These are phyloP conservation scores for Disparrhopalites patrizii DNA, from an alignment of 2,888 invertebrate species.

Conservation along the genomic window DNA sequence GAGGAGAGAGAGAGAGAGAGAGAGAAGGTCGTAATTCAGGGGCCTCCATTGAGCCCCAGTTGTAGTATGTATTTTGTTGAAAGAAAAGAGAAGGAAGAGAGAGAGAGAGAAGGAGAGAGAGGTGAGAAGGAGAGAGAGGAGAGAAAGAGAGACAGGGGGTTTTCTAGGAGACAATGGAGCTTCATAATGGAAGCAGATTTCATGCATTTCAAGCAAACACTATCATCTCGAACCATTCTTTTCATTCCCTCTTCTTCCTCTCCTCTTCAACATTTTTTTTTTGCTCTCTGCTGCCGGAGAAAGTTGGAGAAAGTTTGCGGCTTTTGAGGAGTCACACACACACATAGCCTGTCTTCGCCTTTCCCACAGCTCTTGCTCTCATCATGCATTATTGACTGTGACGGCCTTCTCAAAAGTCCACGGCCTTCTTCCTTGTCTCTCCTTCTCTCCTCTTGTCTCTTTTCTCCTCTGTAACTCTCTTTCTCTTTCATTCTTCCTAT, in stretches of 20 bases:
- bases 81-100: neutral
- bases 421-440: too few species aligned
- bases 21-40: neutral
- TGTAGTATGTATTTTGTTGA: neutral
- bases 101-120: neutral
- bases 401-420: too few species aligned
- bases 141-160: neutral
- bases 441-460: too few species aligned
- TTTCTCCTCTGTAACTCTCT: too few species aligned
- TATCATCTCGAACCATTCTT: conserved; percentile 9
- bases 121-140: neutral
- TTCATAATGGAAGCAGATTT: conserved; percentile 24
- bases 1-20: neutral
- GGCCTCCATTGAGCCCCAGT: neutral
- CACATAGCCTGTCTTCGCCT: too few species aligned
- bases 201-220: conserved; percentile 26
- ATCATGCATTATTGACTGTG: too few species aligned
- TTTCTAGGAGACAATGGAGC: conserved; percentile 16
- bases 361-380: too few species aligned
- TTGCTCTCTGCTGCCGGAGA: neutral
- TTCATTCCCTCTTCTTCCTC: neutral
- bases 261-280: too few species aligned
- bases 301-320: neutral
- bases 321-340: too few species aligned
- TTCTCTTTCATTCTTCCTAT: too few species aligned